Evolutionary conservation across 1,140 invertebrate genomes (phyloP).

Genomic region (Aplysia californica): DNA sequence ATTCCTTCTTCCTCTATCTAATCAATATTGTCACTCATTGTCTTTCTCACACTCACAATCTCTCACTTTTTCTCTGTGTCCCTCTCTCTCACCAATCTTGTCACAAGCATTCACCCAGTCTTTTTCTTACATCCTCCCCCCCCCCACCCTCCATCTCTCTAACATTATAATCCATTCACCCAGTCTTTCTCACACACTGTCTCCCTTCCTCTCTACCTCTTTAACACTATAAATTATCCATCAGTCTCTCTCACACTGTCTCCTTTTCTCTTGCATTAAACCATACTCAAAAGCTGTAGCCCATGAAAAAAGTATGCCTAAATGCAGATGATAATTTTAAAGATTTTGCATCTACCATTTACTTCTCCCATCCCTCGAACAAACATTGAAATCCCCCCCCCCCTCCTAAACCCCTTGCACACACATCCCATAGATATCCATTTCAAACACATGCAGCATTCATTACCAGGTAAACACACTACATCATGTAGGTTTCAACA

Average conservation of each 20-base stretch:
- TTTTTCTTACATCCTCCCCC: background rate
- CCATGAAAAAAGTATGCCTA: too few relatives aligned
- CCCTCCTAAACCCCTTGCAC: too few relatives aligned
- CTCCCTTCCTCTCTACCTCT: background rate
- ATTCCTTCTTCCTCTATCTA: background rate
- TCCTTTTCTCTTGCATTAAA: background rate
- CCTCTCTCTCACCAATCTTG: slow-evolving; percentile 3
- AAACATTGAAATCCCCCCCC: too few relatives aligned
- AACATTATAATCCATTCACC: background rate
- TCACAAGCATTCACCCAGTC: background rate
- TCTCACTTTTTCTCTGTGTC: slow-evolving; percentile 7
- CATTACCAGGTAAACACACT: too few relatives aligned
- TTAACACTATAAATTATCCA: background rate
- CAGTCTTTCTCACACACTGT: background rate
- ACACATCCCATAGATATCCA: too few relatives aligned
- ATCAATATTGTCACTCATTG: too few relatives aligned
- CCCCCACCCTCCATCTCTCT: background rate
- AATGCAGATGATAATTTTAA: too few relatives aligned
- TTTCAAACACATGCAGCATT: too few relatives aligned
- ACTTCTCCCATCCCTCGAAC: too few relatives aligned
- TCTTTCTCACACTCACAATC: background rate
- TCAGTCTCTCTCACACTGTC: background rate
- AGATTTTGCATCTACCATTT: too few relatives aligned
- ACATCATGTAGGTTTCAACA: too few relatives aligned
- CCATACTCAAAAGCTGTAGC: too few relatives aligned